Percentiles rank a stretch among this genome's conserved stretches.
These are phyloP conservation scores for Chirona hameri DNA, from an alignment of 2,888 invertebrate genomes.

Conservation along the genomic window DNA sequence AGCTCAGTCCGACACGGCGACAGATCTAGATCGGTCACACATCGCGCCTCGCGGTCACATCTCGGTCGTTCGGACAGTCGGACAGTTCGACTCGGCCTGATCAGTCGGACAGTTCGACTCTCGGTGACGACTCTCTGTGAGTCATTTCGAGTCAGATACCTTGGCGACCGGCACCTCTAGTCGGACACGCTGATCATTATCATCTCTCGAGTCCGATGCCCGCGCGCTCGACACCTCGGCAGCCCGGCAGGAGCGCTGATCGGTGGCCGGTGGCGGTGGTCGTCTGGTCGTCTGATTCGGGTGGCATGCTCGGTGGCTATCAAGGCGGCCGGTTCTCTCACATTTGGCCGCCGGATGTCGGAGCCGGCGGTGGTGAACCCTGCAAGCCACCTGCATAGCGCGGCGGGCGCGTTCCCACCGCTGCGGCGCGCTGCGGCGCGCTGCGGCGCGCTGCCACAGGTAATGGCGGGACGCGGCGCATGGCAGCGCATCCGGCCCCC, in stretches of 20 bases:
- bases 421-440: background rate
- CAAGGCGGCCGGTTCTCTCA: background rate
- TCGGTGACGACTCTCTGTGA: too few relatives aligned
- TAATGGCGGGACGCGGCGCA: background rate
- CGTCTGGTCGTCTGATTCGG: background rate
- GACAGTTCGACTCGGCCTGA: too few relatives aligned
- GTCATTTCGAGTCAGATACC: too few relatives aligned
- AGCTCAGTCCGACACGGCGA: too few relatives aligned
- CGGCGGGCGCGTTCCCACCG: background rate
- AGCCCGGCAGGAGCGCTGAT: background rate
- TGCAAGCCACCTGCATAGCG: conserved; percentile 7
- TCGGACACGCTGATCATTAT: too few relatives aligned
- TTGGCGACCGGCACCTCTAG: too few relatives aligned
- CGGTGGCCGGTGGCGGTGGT: background rate
- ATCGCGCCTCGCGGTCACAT: too few relatives aligned
- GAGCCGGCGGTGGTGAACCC: background rate
- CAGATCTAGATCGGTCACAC: too few relatives aligned
- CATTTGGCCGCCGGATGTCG: background rate
- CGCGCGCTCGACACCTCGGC: background rate
- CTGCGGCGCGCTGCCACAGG: background rate
- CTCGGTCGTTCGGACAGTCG: too few relatives aligned
- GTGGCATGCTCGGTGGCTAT: background rate
- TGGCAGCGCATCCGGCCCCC: background rate
- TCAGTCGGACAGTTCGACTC: too few relatives aligned
- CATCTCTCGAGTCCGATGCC: background rate